Evolutionary conservation across 2,797 vertebrate genomes (phyloP).

Genomic region (Mormyrus proboscirostris): DNA sequence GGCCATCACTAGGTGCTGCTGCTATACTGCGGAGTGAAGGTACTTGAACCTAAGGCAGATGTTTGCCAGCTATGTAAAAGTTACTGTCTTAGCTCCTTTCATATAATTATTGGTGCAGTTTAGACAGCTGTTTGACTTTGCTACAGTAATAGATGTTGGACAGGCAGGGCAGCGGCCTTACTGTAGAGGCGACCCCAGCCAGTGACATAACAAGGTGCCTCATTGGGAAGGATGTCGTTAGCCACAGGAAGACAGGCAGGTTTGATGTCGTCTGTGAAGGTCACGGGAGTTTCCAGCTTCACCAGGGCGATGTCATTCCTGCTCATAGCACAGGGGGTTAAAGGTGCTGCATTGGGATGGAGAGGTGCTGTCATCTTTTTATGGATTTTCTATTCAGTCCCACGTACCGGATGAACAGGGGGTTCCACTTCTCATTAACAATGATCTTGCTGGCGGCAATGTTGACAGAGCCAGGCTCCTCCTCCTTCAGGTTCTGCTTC

Average conservation of each 20-base stretch:
- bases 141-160: not conserved
- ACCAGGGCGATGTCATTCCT: conserved; percentile 83
- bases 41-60: not conserved
- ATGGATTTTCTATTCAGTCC: not conserved
- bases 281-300: conserved; percentile 64
- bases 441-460: conserved; percentile 53
- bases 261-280: conserved; percentile 58
- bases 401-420: conserved; percentile 58
- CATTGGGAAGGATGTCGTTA: conserved; percentile 47
- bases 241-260: conserved; percentile 64
- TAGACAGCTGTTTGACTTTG: not conserved
- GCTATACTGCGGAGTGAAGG: not conserved
- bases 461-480: conserved; percentile 51
- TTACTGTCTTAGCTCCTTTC: not conserved
- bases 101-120: not conserved
- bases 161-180: conserved; percentile 46
- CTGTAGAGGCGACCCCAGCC: conserved; percentile 76
- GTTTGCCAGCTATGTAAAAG: not conserved
- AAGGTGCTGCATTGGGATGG: not conserved
- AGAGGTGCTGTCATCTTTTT: not conserved
- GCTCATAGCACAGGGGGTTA: not conserved
- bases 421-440: conserved; percentile 67
- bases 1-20: not conserved
- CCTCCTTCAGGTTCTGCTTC: conserved; percentile 61
- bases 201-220: conserved; percentile 67